A percentile compares a stretch with the other conserved stretches of the same genome.
Evolutionary conservation across 2,797 vertebrate genomes (phyloP).

Genomic region (Melanotaenia maccullochi): DNA sequence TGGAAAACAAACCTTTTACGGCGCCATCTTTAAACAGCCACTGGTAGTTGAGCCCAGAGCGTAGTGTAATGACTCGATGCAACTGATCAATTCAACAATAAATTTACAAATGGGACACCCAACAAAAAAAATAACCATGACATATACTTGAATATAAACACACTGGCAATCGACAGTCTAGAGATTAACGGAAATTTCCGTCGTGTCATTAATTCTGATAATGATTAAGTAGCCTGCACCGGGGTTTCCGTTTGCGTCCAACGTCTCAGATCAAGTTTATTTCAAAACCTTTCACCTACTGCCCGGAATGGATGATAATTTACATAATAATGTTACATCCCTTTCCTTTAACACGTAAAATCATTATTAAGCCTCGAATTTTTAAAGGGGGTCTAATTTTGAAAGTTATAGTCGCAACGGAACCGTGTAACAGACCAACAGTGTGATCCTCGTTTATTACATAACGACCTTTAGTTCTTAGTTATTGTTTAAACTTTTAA

Average conservation of each 20-base stretch:
- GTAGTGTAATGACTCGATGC: accelerated
- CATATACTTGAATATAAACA: accelerated
- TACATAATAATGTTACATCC: not conserved
- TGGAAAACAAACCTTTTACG: constrained; percentile 75
- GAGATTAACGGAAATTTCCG: not conserved
- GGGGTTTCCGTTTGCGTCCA: constrained; percentile 14
- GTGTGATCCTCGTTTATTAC: not conserved
- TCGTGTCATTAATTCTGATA: constrained; percentile 41
- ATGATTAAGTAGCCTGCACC: constrained; percentile 49
- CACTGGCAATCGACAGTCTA: accelerated
- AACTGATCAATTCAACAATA: not conserved
- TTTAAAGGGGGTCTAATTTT: not conserved
- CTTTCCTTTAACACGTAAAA: not conserved
- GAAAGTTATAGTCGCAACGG: not conserved
- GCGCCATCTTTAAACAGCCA: constrained; percentile 77
- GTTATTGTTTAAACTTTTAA: not conserved
- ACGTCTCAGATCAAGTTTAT: not conserved
- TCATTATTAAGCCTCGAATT: not conserved
- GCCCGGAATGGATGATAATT: not conserved
- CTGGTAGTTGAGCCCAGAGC: constrained; percentile 46
- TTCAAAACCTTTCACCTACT: not conserved
- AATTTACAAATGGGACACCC: accelerated
- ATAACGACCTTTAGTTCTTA: not conserved
- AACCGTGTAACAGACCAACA: not conserved
- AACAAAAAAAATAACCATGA: accelerated